These are phyloP conservation scores for Drosophila pseudotalamancana DNA, from an alignment of 2,888 invertebrate genomes.

Conservation along the genomic window DNA sequence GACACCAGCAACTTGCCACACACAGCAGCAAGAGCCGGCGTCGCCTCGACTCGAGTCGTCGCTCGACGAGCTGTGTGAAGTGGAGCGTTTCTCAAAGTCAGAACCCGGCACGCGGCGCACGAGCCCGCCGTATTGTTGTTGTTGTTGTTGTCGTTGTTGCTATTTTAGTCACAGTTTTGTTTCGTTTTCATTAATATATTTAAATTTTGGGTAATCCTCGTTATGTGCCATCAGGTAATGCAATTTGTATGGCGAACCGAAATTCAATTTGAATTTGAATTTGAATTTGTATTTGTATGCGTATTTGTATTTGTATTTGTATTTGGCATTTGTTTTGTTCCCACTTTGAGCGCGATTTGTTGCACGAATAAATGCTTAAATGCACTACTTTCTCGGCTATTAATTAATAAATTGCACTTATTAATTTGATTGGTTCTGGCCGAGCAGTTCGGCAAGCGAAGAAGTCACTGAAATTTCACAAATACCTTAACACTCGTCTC, in stretches of 20 bases:
- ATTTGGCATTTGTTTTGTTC: background rate
- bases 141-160: constrained; percentile 9
- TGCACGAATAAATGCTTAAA: constrained; percentile 1
- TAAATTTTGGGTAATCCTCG: constrained; percentile 59
- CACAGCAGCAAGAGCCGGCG: constrained; percentile 43
- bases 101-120: constrained; percentile 47
- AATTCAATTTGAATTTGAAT: background rate
- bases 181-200: constrained; percentile 57
- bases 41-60: constrained; percentile 20
- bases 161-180: constrained; percentile 58
- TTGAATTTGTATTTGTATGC: background rate
- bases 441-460: constrained; percentile 26
- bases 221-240: constrained; percentile 24
- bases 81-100: constrained; percentile 74
- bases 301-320: background rate
- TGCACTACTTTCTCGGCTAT: constrained; percentile 19
- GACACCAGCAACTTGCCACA: constrained; percentile 15
- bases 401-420: constrained; percentile 42
- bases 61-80: constrained; percentile 37
- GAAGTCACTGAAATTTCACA: constrained; percentile 43
- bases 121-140: constrained; percentile 11
- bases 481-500: constrained; percentile 38
- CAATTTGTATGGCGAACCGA: constrained; percentile 16
- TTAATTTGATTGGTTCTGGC: constrained; percentile 37
- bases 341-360: constrained; percentile 5